Percentiles rank a stretch among this genome's conserved stretches.
phyloP scores from a whole-genome alignment of 2,888 invertebrate genomes.

The Pilophorus perplexus region DNA sequence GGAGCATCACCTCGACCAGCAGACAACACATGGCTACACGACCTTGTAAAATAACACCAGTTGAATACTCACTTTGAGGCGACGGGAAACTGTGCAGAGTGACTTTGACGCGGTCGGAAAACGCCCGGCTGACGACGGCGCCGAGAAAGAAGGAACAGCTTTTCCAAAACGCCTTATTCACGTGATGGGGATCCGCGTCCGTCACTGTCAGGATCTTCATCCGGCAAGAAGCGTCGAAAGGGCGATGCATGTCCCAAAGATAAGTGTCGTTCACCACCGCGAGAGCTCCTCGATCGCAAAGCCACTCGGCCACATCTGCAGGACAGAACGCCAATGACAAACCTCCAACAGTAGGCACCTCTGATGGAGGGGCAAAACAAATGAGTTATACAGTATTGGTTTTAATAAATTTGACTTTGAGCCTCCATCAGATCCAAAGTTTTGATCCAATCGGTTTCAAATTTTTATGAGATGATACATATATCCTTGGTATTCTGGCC shows the following conservation, averaged over 20 bases:
- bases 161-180: conserved; percentile 87
- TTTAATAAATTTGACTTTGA: too few species aligned
- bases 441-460: too few species aligned
- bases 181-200: conserved; percentile 59
- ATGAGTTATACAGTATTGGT: too few species aligned
- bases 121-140: conserved; percentile 69
- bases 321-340: too few species aligned
- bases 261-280: conserved; percentile 74
- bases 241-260: conserved; percentile 92
- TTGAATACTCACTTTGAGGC: conserved; percentile 74
- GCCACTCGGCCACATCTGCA: conserved; percentile 72
- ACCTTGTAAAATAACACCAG: too few species aligned
- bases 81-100: conserved; percentile 87
- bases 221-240: conserved; percentile 64
- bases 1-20: too few species aligned
- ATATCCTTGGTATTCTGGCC: background rate
- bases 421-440: too few species aligned
- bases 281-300: conserved; percentile 68
- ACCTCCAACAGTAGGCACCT: too few species aligned
- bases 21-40: too few species aligned
- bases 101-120: conserved; percentile 73
- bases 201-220: conserved; percentile 61
- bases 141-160: conserved; percentile 88
- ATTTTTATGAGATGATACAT: background rate
- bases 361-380: too few species aligned